Conservation (phyloP, 2,113 vertebrate species). For the Elachura formosa region DNA sequence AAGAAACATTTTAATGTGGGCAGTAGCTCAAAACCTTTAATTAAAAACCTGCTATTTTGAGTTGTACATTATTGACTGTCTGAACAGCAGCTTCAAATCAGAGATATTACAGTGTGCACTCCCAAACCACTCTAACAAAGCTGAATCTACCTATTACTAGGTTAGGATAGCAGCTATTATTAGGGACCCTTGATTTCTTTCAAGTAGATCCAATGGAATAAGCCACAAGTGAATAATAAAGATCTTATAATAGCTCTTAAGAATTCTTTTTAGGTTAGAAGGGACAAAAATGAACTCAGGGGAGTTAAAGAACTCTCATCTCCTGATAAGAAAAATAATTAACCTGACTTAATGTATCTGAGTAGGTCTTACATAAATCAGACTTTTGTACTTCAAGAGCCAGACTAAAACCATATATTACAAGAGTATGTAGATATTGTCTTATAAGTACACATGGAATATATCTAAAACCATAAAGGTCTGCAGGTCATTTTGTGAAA, state of each 20-base stretch:
- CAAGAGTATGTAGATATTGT: constrained; percentile 67
- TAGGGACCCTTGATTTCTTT: constrained; percentile 70
- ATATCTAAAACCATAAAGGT: constrained; percentile 55
- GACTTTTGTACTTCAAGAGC: constrained; percentile 74
- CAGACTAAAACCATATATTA: constrained; percentile 66
- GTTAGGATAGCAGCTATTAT: constrained; percentile 76
- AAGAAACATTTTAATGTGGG: neutral
- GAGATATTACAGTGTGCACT: constrained; percentile 66
- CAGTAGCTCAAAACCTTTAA: constrained; percentile 52
- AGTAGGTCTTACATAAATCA: constrained; percentile 68
- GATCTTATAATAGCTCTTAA: constrained; percentile 79
- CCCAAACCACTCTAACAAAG: constrained; percentile 67
- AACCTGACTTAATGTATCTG: constrained; percentile 77
- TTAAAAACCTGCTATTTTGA: constrained; percentile 62
- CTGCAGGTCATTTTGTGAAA: constrained; percentile 57
- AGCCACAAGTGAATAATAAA: constrained; percentile 82
- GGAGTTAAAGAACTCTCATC: constrained; percentile 75
- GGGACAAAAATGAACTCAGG: constrained; percentile 75
- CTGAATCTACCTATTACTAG: constrained; percentile 75
- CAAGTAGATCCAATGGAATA: constrained; percentile 73
- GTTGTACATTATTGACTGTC: constrained; percentile 67
- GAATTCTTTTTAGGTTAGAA: constrained; percentile 73
- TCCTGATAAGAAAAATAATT: constrained; percentile 79
- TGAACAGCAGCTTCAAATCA: constrained; percentile 72
- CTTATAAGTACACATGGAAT: constrained; percentile 43